Evolutionary conservation across 30 jellyfish, hydroid and myxozoan species (phyloP), one percentile per base, ranked within the genome.

Genomic region (Aurelia coerulea): DNA sequence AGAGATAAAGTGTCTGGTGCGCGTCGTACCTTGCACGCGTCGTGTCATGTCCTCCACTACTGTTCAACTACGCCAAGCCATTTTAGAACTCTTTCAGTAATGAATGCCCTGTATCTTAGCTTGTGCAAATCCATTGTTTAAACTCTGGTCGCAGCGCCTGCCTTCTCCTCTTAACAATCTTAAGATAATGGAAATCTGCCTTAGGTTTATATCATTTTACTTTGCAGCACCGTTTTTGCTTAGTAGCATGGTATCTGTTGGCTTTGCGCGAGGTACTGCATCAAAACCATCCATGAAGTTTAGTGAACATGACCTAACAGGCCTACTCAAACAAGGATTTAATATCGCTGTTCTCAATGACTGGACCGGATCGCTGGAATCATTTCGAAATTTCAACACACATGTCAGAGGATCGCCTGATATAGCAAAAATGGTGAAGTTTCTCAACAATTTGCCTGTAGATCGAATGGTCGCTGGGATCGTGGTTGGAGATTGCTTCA

Each of bases 401-500:
- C 93, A 54, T 13, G 42, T 2, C 15, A 29, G 51, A 64, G 71
- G 63, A 15, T 29, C 82, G 1, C 58, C 88, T 16, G 83, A 84
- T 18, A 60, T 73, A 8, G 13, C 41, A 33, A 84, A 84, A 42
- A 84, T 84, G 93, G 70, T 16, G 34, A n/a, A 54, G 13, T 84
- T 84, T 65, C 39, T 84, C 31, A 73, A 84, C 60, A 46, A 23
- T 31, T 34, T 84, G 79, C 88, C 93, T 2, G 85, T 74, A 10
- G 93, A 84, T 65, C 77, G 93, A 41, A 1, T 84, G 6, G 88
- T 84, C 3, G 67, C 66, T 63, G 93, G 93, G 29, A 74, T 84
- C 63, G 93, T 84, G 65, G 65, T 72, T 51, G 93, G 93, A 7
- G 93, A 84, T 0, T 87, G 82, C 19, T 84, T 53, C 67, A 65